Evolutionary conservation across 2,888 invertebrate genomes (phyloP), one percentile per base, ranked within the genome.

Genomic region (Octonoba sinensis): DNA sequence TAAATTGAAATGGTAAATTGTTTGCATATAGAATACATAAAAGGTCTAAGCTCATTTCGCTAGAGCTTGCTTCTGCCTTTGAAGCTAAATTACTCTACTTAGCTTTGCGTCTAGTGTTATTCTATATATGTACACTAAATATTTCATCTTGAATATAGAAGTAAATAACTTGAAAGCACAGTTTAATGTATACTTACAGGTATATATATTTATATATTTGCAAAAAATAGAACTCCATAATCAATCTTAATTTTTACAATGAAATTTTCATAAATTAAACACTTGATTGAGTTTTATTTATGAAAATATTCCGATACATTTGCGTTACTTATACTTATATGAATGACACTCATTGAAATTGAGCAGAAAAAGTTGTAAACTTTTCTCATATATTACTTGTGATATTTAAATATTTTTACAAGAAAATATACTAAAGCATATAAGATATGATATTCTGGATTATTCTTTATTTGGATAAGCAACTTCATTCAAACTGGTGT

Each of bases 81-180:
- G 44, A 46, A 62, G 49, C 70, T 82, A 74, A 36, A 51, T 56
- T 60, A 57, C 49, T 47, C 72, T 82, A 82, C 57, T 46, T 75
- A 74, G 74, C 81, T 27, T 73, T 70, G 81, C 74, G 18, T n/a
- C 81, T 82, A 82, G 57, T 65, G 22, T 57, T 65, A 44, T 20
- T 69, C 73, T 82, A 75, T 11, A 24, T 81, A 81, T 81, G 20
- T 75, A 74, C 69, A 81, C 69, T 69, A 74, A 70, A 81, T 79
- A 81, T 74, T 74, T 74, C 81, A 65, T 81, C 74, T 70, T 62
- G 74, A 75, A 65, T 70, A 69, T 72, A 67, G 36, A 36, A 36
- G 49, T 72, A 67, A 73, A 69, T 72, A 73, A 79, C 62, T 76
- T 79, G 73, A 79, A 79, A 79, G 79, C 79, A 79, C 73, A 36